Conservation (phyloP, 2,888 invertebrate species). For the Coenonympha glycerion region DNA sequence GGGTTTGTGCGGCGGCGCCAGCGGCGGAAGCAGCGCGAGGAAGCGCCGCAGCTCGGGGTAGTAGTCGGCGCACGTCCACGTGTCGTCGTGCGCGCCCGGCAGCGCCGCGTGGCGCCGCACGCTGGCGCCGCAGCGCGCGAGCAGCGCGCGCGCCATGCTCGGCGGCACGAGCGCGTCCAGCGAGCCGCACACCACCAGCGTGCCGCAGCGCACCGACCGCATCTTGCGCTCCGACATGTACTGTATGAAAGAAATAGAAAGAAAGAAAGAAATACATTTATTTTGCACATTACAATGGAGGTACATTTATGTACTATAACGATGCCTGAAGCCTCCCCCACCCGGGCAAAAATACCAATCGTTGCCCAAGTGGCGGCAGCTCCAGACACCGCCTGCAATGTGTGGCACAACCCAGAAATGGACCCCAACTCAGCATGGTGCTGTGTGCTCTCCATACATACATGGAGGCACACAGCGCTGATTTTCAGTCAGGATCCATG, state of each 20-base stretch:
- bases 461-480: no score
- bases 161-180: conserved; percentile 93
- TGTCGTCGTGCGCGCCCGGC: conserved; percentile 95
- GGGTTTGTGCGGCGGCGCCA: neutral
- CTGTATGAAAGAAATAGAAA: conserved; percentile 72
- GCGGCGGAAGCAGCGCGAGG: conserved; percentile 54
- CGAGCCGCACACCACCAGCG: conserved; percentile 91
- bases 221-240: conserved; percentile 86
- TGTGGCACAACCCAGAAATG: no score
- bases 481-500: no score
- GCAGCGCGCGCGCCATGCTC: conserved; percentile 89
- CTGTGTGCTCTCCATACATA: no score
- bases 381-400: no score
- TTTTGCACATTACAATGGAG: no score
- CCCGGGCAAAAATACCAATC: no score
- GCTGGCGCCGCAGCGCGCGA: conserved; percentile 82
- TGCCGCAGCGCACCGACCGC: conserved; percentile 82
- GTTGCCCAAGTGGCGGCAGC: no score
- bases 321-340: no score
- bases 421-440: no score
- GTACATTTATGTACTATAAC: no score
- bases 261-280: no score
- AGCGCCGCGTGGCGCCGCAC: conserved; percentile 86
- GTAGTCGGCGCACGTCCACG: conserved; percentile 92
- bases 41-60: conserved; percentile 76